A percentile compares a stretch with the other conserved stretches of the same genome.
These are phyloP conservation scores for Porites rus DNA, from an alignment of 92 coral and sea anemone species.

Conservation along the genomic window DNA sequence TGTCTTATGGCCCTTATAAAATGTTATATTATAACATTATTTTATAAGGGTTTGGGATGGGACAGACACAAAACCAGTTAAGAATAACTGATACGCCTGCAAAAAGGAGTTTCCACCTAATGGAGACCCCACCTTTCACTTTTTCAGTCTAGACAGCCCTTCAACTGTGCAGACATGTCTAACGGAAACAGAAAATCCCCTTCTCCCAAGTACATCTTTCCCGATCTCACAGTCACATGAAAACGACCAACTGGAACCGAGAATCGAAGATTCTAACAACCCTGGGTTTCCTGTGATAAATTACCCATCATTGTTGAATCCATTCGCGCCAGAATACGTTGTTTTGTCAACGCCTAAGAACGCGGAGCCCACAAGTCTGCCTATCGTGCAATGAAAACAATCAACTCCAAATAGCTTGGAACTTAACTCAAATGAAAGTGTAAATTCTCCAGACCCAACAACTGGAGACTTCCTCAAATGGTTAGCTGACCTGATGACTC, in stretches of 20 bases:
- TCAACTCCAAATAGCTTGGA: neutral
- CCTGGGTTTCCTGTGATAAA: too few relatives aligned
- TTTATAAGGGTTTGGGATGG: neutral
- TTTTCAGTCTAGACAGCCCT: too few relatives aligned
- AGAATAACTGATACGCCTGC: neutral
- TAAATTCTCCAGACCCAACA: neutral
- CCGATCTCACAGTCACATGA: too few relatives aligned
- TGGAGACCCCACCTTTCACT: too few relatives aligned
- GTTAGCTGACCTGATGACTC: constrained; percentile 58
- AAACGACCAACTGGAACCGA: too few relatives aligned
- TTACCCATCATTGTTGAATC: too few relatives aligned
- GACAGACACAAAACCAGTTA: neutral
- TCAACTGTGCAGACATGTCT: too few relatives aligned
- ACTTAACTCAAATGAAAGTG: neutral
- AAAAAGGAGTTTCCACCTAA: neutral
- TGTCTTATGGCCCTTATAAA: neutral
- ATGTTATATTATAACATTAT: neutral
- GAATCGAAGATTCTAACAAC: too few relatives aligned
- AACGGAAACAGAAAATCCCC: too few relatives aligned
- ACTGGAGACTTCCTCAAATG: constrained; percentile 39
- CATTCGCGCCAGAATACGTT: too few relatives aligned
- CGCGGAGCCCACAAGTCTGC: neutral
- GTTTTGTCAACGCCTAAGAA: too few relatives aligned
- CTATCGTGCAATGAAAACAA: neutral
- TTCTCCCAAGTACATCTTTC: too few relatives aligned